phyloP scores from a whole-genome alignment of 92 coral and sea anemone genomes.

The Phymanthus crucifer region DNA sequence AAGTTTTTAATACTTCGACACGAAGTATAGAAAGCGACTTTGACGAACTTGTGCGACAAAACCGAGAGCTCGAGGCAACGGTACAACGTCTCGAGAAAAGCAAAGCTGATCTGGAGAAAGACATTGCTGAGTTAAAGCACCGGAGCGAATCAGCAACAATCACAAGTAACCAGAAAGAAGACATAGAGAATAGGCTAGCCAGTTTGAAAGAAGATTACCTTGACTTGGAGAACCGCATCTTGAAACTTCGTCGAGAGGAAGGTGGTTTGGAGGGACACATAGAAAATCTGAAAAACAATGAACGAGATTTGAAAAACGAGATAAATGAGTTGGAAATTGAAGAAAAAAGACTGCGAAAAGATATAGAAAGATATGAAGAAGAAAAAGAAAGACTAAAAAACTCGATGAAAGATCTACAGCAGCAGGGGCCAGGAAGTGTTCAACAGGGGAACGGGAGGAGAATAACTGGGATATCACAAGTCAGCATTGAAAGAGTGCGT shows the following conservation, averaged over 20 bases:
- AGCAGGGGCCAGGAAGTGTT: constrained; percentile 8
- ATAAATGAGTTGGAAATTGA: constrained; percentile 50
- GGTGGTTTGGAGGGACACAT: constrained; percentile 56
- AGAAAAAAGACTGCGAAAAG: constrained; percentile 54
- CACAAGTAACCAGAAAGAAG: constrained; percentile 55
- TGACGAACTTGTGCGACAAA: constrained; percentile 42
- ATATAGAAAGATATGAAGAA: constrained; percentile 37
- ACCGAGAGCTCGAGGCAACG: constrained; percentile 50
- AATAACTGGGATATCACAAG: constrained; percentile 39
- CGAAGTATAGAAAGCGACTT: constrained; percentile 29
- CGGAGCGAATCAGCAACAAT: constrained; percentile 31
- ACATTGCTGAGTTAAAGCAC: constrained; percentile 38
- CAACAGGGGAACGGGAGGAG: constrained; percentile 31
- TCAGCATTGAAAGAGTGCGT: constrained; percentile 23
- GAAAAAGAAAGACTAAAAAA: constrained; percentile 38
- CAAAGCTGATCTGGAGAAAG: constrained; percentile 41
- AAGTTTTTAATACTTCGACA: constrained; percentile 25
- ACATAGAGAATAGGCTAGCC: constrained; percentile 50
- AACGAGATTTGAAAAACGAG: constrained; percentile 40
- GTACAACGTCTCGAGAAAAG: constrained; percentile 43
- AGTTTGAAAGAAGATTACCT: constrained; percentile 61
- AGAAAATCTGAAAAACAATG: constrained; percentile 17
- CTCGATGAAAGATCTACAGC: neutral
- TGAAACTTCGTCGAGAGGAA: constrained; percentile 65
- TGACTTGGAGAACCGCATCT: constrained; percentile 58